phyloP scores from a whole-genome alignment of 2,113 vertebrate genomes.

The Anguilla japonica region DNA sequence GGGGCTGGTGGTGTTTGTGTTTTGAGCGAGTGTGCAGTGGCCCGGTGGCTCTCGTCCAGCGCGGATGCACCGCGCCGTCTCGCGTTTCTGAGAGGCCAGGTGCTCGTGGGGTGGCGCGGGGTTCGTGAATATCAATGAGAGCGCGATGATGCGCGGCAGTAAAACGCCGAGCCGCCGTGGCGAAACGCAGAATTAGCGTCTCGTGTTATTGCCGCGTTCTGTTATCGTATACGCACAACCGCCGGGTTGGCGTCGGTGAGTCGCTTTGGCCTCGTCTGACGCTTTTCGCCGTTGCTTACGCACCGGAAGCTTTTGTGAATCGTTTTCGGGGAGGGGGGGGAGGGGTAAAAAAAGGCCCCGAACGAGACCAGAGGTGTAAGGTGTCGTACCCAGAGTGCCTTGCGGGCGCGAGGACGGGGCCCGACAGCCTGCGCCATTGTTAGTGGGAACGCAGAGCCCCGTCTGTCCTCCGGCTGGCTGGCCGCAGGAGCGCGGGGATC shows the following conservation, averaged over 20 bases:
- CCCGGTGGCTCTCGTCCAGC: background rate
- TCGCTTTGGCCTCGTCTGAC: background rate
- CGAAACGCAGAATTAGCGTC: background rate
- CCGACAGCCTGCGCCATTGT: background rate
- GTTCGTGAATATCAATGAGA: background rate
- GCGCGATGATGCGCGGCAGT: background rate
- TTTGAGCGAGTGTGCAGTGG: background rate
- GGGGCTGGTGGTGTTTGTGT: background rate
- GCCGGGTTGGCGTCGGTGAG: background rate
- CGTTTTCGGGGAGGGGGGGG: background rate
- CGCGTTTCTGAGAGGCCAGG: constrained; percentile 1
- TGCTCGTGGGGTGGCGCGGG: background rate
- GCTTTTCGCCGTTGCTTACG: no score
- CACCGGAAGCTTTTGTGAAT: background rate
- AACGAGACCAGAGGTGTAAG: background rate
- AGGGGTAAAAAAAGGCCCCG: no score
- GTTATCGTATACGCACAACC: background rate
- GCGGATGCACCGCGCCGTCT: no score
- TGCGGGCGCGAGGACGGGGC: background rate
- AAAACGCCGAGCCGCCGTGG: background rate
- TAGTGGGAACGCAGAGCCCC: background rate
- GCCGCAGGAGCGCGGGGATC: background rate
- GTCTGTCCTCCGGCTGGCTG: background rate
- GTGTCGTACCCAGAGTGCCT: background rate
- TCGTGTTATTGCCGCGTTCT: background rate